A percentile compares a stretch with the other conserved stretches of the same genome.
Conservation (phyloP, 2,113 vertebrate genomes). For the Hippocampus comes region DNA sequence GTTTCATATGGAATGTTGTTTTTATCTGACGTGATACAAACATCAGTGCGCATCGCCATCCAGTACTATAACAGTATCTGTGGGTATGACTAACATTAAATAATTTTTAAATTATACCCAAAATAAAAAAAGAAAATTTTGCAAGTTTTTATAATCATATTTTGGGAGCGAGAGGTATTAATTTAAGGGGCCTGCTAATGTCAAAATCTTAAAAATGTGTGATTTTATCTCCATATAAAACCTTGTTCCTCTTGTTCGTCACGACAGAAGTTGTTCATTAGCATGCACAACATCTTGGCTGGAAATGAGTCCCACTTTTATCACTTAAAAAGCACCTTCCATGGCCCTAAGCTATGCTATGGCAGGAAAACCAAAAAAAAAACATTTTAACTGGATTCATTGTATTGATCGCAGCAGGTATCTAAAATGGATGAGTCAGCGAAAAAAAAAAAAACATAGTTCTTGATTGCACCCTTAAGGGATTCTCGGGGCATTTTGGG, state of each 20-base stretch:
- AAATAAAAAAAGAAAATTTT: background rate
- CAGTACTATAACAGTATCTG: too few species aligned
- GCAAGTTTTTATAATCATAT: background rate
- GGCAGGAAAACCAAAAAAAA: constrained; percentile 37
- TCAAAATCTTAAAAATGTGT: background rate
- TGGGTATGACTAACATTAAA: too few species aligned
- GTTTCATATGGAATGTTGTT: too few species aligned
- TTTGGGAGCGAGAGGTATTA: background rate
- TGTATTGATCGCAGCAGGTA: background rate
- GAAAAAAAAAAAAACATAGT: background rate
- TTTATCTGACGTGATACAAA: too few species aligned
- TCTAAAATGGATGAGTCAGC: background rate
- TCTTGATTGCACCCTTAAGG: background rate
- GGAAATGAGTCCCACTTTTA: constrained; percentile 36
- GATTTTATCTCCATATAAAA: background rate
- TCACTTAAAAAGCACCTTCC: constrained; percentile 28
- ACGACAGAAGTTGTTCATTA: constrained; percentile 43
- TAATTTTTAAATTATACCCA: too few species aligned
- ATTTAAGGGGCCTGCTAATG: too few species aligned
- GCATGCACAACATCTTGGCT: constrained; percentile 27
- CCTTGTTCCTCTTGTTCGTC: background rate
- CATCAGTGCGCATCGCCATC: too few species aligned
- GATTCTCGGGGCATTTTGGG: background rate
- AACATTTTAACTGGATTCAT: constrained; percentile 1
- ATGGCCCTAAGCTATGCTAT: constrained; percentile 35